Percentiles rank a stretch among this genome's conserved stretches.
Conservation (phyloP, 1,140 invertebrate genomes). For the Coelopa frigida region DNA sequence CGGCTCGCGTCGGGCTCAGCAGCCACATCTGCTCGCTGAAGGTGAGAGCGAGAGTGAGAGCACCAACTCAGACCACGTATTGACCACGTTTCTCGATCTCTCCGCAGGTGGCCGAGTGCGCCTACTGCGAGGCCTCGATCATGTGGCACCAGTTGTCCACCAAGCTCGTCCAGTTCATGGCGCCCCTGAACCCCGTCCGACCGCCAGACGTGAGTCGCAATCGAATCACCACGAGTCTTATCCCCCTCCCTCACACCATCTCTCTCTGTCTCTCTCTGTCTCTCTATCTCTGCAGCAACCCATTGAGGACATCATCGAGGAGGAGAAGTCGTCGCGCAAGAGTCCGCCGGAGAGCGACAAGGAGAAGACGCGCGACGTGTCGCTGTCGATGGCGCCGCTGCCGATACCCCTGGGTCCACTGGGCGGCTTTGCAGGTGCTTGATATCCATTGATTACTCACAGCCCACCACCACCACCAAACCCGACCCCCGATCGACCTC, state of each 20-base stretch:
- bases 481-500: too few species aligned
- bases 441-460: too few species aligned
- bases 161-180: constrained; percentile 71
- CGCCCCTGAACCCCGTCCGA: constrained; percentile 63
- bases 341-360: constrained; percentile 59
- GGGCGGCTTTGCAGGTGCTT: constrained; percentile 44
- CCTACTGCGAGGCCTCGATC: constrained; percentile 84
- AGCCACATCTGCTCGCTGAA: constrained; percentile 60
- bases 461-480: too few species aligned
- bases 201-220: constrained; percentile 63
- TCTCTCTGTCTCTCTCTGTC: not conserved
- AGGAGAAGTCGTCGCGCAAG: constrained; percentile 51
- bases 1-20: constrained; percentile 59
- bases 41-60: constrained; percentile 15
- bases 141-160: constrained; percentile 89
- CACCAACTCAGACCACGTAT: not conserved
- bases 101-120: constrained; percentile 59
- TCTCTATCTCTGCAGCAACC: constrained; percentile 48
- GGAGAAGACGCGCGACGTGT: constrained; percentile 51
- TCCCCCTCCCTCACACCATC: not conserved
- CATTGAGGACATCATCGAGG: constrained; percentile 54
- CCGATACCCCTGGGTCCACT: constrained; percentile 42
- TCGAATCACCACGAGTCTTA: not conserved
- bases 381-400: constrained; percentile 41
- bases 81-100: not conserved